These are phyloP conservation scores for Syngnathoides biaculeatus DNA, from an alignment of 2,113 vertebrate species.

Conservation along the genomic window DNA sequence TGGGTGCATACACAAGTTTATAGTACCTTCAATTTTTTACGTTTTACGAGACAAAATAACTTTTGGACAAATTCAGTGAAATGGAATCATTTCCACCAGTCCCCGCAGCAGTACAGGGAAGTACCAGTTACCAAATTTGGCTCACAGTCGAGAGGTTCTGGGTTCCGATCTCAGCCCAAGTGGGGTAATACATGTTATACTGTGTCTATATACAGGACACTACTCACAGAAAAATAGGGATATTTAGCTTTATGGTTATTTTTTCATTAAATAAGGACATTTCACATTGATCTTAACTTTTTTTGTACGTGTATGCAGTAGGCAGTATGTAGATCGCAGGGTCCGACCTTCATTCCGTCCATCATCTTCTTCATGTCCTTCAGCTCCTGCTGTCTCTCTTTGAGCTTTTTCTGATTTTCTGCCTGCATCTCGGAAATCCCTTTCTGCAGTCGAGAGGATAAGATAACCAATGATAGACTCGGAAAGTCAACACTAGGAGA, in stretches of 20 bases:
- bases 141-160: no score
- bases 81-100: no score
- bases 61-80: no score
- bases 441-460: conserved; percentile 50
- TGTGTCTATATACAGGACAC: not conserved
- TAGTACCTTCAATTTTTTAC: no score
- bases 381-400: conserved; percentile 68
- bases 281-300: not conserved
- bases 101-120: no score
- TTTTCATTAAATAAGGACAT: not conserved
- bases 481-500: not conserved
- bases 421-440: conserved; percentile 55
- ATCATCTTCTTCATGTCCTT: conserved; percentile 73
- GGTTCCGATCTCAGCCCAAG: no score
- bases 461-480: not conserved
- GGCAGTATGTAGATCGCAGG: not conserved
- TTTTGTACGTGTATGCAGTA: no score
- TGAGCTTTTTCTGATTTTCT: conserved; percentile 65
- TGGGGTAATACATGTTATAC: not conserved
- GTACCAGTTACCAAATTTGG: no score
- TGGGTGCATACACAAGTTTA: no score
- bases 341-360: conserved; percentile 65
- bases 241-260: no score
- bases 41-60: no score
- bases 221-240: not conserved